Evolutionary conservation across 2,888 invertebrate species (phyloP).

Genomic region (Cephalotes varians): DNA sequence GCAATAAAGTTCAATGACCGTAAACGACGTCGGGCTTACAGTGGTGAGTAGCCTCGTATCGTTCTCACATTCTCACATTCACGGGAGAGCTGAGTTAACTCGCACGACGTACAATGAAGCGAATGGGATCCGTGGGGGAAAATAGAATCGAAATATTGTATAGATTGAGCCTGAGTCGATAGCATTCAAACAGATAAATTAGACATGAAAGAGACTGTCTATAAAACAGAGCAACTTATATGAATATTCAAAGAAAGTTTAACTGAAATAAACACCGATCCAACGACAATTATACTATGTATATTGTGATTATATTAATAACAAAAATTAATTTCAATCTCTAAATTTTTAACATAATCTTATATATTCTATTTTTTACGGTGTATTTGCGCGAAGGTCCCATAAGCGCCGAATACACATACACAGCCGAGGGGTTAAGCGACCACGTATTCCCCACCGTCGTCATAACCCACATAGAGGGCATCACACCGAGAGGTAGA

Average conservation of each 20-base stretch:
- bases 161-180: background rate
- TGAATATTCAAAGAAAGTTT: background rate
- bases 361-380: slow-evolving; percentile 18
- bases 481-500: slow-evolving; percentile 79
- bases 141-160: slow-evolving; percentile 19
- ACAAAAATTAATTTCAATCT: background rate
- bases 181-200: background rate
- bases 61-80: slow-evolving; percentile 27
- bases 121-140: background rate
- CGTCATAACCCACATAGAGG: slow-evolving; percentile 84
- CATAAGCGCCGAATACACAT: slow-evolving; percentile 72
- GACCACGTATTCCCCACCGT: slow-evolving; percentile 76
- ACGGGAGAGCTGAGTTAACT: background rate
- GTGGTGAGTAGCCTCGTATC: slow-evolving; percentile 23
- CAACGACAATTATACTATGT: background rate
- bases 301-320: background rate
- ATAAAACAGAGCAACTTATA: background rate
- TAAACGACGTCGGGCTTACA: slow-evolving; percentile 20
- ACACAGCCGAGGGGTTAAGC: slow-evolving; percentile 79
- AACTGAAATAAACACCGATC: background rate
- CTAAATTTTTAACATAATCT: background rate
- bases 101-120: background rate
- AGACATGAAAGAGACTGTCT: background rate
- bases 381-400: slow-evolving; percentile 48
- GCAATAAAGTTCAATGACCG: slow-evolving; percentile 43